Base-by-base conservation (phyloP, 2,797 vertebrate species). In the Dendrocincla fuliginosa region DNA sequence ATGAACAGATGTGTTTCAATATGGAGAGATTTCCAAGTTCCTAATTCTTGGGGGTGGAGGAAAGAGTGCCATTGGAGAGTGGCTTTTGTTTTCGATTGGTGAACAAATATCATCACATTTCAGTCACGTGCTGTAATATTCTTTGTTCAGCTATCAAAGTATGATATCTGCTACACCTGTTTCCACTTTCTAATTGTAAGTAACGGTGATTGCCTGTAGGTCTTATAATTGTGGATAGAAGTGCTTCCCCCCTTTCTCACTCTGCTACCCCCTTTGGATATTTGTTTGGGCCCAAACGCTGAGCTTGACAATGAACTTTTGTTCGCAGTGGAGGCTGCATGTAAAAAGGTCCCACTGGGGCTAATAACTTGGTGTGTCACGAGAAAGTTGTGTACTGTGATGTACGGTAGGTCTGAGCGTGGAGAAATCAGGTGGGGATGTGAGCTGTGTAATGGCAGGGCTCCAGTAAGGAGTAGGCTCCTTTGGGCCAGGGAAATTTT, bases 121-220 rank as follows among this genome's bases (percentile, higher is more conserved):
- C 94, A 96, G 97, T 98, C 97, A 97, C 96, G 97, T 97, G 97
- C 95, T 95, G 95, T 97, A 96, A 98, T 98, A 98, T 96, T 97
- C 97, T 98, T 98, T 98, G 97, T 98, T 98, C 97, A 90, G 97
- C 95, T 98, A 95, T 97, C 95, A 96, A 97, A 97, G 96, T 97
- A 92, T 95, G 90, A 46, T 97, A 91, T 97, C 96, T 95, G 77
- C 95, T 97, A 95, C 92, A 95, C 96, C 96, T 96, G 94, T 97
- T 96, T 97, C 96, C 92, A 96, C 59, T 95, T 95, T 94, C 95
- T 97, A 96, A 95, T 96, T 93, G 95, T 95, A 77, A 89, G 82
- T 89, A 97, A 95, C 89, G 89, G 90, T 75, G 60, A 87, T 91
- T 91, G 87, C 93, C 55, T 74, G 39, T 52, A 89, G 93, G 77